Evolutionary conservation across 2,888 invertebrate genomes (phyloP).

Genomic region (Limnephilus marmoratus): DNA sequence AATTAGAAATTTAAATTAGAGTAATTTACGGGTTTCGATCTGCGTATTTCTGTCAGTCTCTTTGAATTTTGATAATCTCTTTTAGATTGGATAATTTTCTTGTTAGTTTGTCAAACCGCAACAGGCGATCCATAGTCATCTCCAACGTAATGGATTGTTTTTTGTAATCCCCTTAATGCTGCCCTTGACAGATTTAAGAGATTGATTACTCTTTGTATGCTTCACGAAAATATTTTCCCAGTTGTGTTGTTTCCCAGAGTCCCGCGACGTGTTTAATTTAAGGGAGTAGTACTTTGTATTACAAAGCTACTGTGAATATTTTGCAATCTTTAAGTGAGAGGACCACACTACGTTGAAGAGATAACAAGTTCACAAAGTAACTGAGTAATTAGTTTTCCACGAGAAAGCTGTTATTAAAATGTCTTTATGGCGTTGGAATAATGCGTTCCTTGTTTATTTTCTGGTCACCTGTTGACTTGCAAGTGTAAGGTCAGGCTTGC

Average conservation of each 20-base stretch:
- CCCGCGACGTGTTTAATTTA: neutral
- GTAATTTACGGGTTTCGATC: neutral
- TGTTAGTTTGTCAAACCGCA: neutral
- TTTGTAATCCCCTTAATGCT: constrained; percentile 19
- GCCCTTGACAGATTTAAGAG: constrained; percentile 16
- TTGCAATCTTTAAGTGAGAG: neutral
- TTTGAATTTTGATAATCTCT: constrained; percentile 5
- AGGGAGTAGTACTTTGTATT: neutral
- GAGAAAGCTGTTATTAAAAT: neutral
- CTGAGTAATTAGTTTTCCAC: neutral
- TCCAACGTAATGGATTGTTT: constrained; percentile 9
- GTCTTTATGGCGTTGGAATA: neutral
- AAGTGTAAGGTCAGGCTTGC: constrained; percentile 26
- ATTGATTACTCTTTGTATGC: constrained; percentile 23
- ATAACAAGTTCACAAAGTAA: neutral
- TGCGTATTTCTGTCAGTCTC: neutral
- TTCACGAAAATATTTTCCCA: constrained; percentile 5
- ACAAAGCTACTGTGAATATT: neutral
- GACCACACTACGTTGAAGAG: neutral
- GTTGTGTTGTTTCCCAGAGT: neutral
- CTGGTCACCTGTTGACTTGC: constrained; percentile 42
- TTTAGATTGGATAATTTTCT: constrained; percentile 4
- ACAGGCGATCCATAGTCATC: constrained; percentile 1
- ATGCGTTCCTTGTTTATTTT: neutral
- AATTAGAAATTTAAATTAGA: neutral